These are phyloP conservation scores for Lasioglossum vierecki DNA, from an alignment of 2,888 invertebrate species.

Conservation along the genomic window DNA sequence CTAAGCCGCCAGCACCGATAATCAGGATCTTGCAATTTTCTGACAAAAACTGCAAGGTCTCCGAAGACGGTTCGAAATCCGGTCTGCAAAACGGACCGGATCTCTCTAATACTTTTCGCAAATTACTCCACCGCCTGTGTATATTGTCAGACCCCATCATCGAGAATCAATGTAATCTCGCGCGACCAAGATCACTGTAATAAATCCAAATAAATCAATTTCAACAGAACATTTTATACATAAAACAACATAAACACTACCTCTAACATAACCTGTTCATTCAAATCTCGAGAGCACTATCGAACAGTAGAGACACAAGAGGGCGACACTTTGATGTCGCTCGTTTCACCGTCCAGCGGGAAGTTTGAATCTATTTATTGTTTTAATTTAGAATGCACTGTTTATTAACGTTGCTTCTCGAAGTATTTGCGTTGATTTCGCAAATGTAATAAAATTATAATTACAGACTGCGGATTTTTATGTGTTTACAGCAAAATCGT, in stretches of 20 bases:
- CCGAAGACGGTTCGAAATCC: constrained; percentile 94
- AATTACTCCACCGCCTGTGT: constrained; percentile 91
- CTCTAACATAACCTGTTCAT: constrained; percentile 28
- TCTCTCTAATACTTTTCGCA: constrained; percentile 94
- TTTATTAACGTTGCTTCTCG: too few relatives aligned
- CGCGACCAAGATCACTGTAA: constrained; percentile 8
- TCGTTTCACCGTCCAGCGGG: too few relatives aligned
- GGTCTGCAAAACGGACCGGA: constrained; percentile 97
- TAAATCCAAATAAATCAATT: background rate
- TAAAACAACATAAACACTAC: too few relatives aligned
- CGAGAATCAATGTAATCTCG: background rate
- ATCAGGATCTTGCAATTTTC: constrained; percentile 94
- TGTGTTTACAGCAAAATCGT: too few relatives aligned
- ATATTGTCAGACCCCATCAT: constrained; percentile 79
- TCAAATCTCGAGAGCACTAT: background rate
- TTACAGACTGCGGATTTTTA: too few relatives aligned
- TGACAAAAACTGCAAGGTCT: constrained; percentile 93
- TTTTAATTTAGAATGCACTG: too few relatives aligned
- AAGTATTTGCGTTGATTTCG: too few relatives aligned
- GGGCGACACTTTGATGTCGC: too few relatives aligned
- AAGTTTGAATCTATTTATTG: too few relatives aligned
- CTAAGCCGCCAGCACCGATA: constrained; percentile 98
- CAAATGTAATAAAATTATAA: too few relatives aligned
- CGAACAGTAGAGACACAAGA: too few relatives aligned
- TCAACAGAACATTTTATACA: constrained; percentile 20